These are phyloP conservation scores for Montipora foliosa DNA, from an alignment of 64 coral and sea anemone species.

Conservation along the genomic window DNA sequence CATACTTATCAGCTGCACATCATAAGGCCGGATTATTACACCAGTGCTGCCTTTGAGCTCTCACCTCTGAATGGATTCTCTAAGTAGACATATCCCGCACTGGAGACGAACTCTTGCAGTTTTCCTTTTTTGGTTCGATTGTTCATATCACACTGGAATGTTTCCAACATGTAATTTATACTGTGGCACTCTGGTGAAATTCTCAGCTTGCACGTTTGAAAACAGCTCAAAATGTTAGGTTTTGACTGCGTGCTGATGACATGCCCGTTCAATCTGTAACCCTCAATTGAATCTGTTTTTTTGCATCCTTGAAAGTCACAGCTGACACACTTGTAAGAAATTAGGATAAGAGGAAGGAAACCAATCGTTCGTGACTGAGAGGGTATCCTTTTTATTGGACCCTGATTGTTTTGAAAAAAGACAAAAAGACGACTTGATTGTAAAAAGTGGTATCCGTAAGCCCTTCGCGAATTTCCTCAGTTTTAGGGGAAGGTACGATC, in stretches of 20 bases:
- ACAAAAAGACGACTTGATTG: background rate
- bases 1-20: too few species aligned
- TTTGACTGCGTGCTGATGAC: background rate
- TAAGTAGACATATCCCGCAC: slow-evolving; percentile 7
- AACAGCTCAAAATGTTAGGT: slow-evolving; percentile 37
- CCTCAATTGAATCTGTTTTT: background rate
- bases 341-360: background rate
- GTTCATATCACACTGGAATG: slow-evolving; percentile 53
- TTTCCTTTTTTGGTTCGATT: slow-evolving; percentile 50
- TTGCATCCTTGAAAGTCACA: background rate
- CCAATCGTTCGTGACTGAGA: background rate
- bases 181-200: slow-evolving; percentile 23
- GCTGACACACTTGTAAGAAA: background rate
- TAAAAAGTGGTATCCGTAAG: background rate
- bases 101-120: background rate
- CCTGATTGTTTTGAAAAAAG: background rate
- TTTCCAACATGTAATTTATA: slow-evolving; percentile 47
- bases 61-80: slow-evolving; percentile 74
- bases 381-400: background rate
- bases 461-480: too few species aligned
- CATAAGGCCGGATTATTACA: too few species aligned
- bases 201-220: slow-evolving; percentile 17
- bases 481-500: too few species aligned
- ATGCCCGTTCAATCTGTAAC: background rate
- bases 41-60: background rate